Conservation (phyloP, 2,113 vertebrate genomes). For the Phoenicopterus ruber region DNA sequence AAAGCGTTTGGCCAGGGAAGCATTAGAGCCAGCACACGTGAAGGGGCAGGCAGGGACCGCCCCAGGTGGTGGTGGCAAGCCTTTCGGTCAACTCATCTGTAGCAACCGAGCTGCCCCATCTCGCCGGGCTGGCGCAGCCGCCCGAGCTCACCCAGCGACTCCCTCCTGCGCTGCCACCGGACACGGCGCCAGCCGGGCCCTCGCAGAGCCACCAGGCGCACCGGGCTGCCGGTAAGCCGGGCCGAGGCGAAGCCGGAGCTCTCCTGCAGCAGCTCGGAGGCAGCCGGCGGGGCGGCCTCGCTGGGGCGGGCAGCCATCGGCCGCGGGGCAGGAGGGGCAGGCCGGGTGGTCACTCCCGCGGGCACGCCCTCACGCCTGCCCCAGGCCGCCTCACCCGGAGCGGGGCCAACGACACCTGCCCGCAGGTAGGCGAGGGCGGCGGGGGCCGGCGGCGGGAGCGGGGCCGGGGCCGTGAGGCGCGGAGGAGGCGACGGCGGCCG, state of each 20-base stretch:
- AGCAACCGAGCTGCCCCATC: accelerated
- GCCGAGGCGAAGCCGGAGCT: no score
- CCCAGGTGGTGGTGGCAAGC: accelerated
- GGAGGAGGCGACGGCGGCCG: accelerated
- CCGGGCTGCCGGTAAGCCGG: no score
- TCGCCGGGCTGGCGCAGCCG: accelerated
- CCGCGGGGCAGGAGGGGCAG: background rate
- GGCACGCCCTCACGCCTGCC: background rate
- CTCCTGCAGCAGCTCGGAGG: no score
- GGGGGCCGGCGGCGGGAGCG: background rate
- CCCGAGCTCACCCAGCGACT: background rate
- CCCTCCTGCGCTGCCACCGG: accelerated
- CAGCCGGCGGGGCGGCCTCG: background rate
- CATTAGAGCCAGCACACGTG: accelerated
- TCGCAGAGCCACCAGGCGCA: background rate
- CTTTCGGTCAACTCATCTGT: accelerated
- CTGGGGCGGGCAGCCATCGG: background rate
- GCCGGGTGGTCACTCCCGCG: no score
- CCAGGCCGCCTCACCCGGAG: background rate
- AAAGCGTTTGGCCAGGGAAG: background rate
- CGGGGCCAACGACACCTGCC: accelerated
- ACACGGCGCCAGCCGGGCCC: background rate
- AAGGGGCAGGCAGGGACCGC: no score
- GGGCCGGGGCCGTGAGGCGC: background rate
- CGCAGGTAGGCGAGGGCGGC: background rate